Percentiles rank a stretch among this genome's conserved stretches.
phyloP scores from a whole-genome alignment of 2,888 invertebrate genomes.

The Psylliodes chrysocephalus region DNA sequence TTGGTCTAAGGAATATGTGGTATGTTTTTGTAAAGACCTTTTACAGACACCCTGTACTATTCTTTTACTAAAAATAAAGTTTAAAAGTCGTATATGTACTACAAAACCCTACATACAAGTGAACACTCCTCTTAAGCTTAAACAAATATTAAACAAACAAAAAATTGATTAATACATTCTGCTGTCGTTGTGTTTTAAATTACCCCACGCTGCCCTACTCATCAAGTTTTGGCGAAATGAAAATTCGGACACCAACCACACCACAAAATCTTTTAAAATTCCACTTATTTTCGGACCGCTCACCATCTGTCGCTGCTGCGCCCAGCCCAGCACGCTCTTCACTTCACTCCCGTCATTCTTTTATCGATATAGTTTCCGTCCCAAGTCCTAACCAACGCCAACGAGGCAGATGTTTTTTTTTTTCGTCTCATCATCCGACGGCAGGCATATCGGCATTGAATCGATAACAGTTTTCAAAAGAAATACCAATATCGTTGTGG shows the following conservation, averaged over 20 bases:
- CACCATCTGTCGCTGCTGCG: conserved; percentile 12
- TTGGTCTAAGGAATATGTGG: too few species aligned
- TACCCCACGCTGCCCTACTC: too few species aligned
- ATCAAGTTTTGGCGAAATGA: neutral
- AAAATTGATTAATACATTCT: too few species aligned
- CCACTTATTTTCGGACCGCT: neutral
- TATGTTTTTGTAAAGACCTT: too few species aligned
- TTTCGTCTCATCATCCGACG: neutral
- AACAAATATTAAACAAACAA: too few species aligned
- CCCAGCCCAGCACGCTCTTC: neutral
- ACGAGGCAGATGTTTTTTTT: conserved; percentile 23
- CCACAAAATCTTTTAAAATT: neutral
- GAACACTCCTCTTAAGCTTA: too few species aligned
- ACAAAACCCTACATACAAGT: too few species aligned
- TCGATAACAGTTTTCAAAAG: neutral
- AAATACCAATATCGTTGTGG: conserved; percentile 10
- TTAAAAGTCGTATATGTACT: too few species aligned
- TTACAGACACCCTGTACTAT: too few species aligned
- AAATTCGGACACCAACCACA: neutral
- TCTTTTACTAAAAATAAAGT: too few species aligned
- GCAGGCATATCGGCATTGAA: neutral
- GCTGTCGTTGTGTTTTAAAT: too few species aligned
- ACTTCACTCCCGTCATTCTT: neutral
- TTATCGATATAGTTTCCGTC: neutral
- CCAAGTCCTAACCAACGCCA: too few species aligned